Conservation (phyloP, 2,113 vertebrate genomes). For the Fukomys damarensis region DNA sequence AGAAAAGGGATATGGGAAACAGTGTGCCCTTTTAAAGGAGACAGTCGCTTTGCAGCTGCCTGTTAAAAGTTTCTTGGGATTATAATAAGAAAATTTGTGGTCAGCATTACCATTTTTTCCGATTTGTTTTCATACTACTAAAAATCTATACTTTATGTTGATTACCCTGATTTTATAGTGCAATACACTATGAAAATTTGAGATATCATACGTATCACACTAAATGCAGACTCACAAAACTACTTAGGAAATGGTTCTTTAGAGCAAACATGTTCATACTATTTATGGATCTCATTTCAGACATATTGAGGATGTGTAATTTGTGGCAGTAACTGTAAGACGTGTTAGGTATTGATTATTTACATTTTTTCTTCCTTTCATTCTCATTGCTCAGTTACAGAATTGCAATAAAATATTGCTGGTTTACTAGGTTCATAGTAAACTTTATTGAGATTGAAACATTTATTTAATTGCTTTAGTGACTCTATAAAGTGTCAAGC, state of each 20-base stretch:
- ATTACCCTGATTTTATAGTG: background rate
- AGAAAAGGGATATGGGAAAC: accelerated
- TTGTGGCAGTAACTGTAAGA: background rate
- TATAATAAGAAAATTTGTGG: background rate
- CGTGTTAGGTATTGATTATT: background rate
- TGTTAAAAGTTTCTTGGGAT: background rate
- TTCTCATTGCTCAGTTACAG: background rate
- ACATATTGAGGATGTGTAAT: background rate
- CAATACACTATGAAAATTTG: background rate
- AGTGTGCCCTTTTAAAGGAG: accelerated
- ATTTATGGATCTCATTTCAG: background rate
- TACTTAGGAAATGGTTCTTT: background rate
- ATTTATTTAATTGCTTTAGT: background rate
- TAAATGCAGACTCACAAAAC: background rate
- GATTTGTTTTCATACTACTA: background rate
- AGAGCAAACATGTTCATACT: background rate
- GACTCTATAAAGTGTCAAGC: background rate
- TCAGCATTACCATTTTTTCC: background rate
- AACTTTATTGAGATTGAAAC: background rate
- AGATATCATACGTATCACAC: background rate
- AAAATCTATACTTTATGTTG: background rate
- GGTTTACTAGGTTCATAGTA: background rate
- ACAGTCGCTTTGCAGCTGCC: background rate
- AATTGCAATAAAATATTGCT: background rate
- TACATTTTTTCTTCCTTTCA: background rate